Conservation (phyloP, 2,113 vertebrate genomes). For the Leucosticte australis region DNA sequence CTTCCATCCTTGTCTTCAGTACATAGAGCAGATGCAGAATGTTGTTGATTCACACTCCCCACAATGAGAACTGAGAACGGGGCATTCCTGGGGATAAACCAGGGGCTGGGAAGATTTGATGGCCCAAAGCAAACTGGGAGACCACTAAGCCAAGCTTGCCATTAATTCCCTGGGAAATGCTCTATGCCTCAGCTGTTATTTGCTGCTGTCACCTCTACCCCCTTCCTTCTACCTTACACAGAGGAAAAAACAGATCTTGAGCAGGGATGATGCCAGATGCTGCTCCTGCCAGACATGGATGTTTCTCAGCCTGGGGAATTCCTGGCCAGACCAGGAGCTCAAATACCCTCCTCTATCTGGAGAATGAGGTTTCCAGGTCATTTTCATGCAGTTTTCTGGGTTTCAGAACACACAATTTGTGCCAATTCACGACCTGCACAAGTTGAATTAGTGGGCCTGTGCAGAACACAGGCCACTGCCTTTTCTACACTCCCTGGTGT, state of each 20-base stretch:
- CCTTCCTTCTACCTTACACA: background rate
- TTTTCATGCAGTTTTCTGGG: background rate
- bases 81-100: background rate
- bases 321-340: background rate
- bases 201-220: background rate
- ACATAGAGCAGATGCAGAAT: background rate
- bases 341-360: background rate
- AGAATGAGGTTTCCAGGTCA: background rate
- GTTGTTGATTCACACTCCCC: background rate
- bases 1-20: background rate
- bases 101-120: background rate
- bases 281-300: background rate
- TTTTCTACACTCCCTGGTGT: background rate
- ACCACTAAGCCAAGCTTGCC: background rate
- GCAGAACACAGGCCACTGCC: background rate
- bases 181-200: background rate
- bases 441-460: background rate
- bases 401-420: background rate
- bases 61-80: background rate
- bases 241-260: background rate
- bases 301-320: background rate
- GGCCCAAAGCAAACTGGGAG: conserved; percentile 8
- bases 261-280: background rate
- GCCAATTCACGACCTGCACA: background rate
- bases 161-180: conserved; percentile 17